Evolutionary conservation across 2,113 vertebrate genomes (phyloP).

Genomic region (Triplophysa dalaica): DNA sequence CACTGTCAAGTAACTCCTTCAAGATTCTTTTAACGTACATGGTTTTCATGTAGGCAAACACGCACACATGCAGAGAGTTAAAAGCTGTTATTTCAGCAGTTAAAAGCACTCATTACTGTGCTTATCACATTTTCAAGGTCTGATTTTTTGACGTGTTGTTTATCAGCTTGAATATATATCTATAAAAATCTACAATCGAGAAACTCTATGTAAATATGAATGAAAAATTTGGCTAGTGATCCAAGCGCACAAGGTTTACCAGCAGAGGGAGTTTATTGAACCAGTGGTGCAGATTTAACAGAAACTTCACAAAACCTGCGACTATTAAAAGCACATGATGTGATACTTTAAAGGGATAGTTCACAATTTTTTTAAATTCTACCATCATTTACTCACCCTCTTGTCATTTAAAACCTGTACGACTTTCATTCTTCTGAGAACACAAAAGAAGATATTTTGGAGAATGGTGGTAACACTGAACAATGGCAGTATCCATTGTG

Average conservation of each 20-base stretch:
- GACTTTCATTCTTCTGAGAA: background rate
- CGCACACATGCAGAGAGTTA: constrained; percentile 10
- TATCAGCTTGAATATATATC: background rate
- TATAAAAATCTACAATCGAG: background rate
- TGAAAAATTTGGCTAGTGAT: background rate
- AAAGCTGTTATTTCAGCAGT: background rate
- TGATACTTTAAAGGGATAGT: background rate
- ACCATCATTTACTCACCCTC: too few relatives aligned
- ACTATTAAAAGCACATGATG: background rate
- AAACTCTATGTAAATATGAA: background rate
- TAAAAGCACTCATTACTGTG: background rate
- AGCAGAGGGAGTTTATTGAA: constrained; percentile 6
- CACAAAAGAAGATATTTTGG: too few relatives aligned
- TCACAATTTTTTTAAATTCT: too few relatives aligned
- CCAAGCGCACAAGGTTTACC: background rate
- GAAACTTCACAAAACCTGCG: background rate
- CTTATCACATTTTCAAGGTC: background rate
- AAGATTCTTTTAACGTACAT: constrained; percentile 21
- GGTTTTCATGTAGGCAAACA: constrained; percentile 16
- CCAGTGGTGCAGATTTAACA: background rate
- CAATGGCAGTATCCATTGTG: too few relatives aligned
- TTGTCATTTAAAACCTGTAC: too few relatives aligned
- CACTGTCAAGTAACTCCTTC: constrained; percentile 42
- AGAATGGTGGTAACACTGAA: too few relatives aligned
- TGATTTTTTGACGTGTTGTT: background rate